These are phyloP conservation scores for Mechanitis messenoides DNA, from an alignment of 2,888 invertebrate species.

Conservation along the genomic window DNA sequence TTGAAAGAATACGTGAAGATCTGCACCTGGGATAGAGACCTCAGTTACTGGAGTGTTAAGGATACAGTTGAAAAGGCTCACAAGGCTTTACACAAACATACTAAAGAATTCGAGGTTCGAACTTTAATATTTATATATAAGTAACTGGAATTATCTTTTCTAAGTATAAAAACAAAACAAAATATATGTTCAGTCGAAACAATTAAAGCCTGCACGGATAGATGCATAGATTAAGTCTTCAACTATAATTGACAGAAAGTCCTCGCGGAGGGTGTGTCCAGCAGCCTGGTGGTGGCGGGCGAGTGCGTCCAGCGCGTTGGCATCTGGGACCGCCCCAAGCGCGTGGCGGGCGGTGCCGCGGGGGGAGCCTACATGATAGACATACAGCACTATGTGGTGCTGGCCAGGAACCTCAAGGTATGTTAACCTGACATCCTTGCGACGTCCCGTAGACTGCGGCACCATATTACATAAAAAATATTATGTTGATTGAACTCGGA, in stretches of 20 bases:
- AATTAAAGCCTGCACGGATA: no score
- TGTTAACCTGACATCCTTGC: no score
- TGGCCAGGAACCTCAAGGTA: slow-evolving; percentile 61
- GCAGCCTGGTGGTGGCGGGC: slow-evolving; percentile 58
- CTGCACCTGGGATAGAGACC: slow-evolving; percentile 94
- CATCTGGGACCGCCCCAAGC: slow-evolving; percentile 78
- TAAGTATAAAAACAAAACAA: not conserved
- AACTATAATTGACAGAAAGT: slow-evolving; percentile 56
- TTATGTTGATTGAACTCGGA: no score
- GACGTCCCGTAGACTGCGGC: no score
- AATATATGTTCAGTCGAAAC: no score
- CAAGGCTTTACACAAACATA: slow-evolving; percentile 88
- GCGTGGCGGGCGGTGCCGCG: slow-evolving; percentile 58
- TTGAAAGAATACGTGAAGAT: slow-evolving; percentile 96
- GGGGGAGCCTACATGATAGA: slow-evolving; percentile 74
- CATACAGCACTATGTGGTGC: slow-evolving; percentile 51
- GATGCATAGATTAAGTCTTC: not conserved
- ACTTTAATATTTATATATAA: not conserved
- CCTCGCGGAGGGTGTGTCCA: slow-evolving; percentile 69
- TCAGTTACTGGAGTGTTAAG: slow-evolving; percentile 95
- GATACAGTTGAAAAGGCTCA: slow-evolving; percentile 93
- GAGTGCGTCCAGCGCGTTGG: slow-evolving; percentile 70
- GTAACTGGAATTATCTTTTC: not conserved
- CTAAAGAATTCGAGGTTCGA: slow-evolving; percentile 86
- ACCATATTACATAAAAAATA: no score